These are phyloP conservation scores for Leucophenga varia DNA, from an alignment of 1,140 invertebrate genomes.

Conservation along the genomic window DNA sequence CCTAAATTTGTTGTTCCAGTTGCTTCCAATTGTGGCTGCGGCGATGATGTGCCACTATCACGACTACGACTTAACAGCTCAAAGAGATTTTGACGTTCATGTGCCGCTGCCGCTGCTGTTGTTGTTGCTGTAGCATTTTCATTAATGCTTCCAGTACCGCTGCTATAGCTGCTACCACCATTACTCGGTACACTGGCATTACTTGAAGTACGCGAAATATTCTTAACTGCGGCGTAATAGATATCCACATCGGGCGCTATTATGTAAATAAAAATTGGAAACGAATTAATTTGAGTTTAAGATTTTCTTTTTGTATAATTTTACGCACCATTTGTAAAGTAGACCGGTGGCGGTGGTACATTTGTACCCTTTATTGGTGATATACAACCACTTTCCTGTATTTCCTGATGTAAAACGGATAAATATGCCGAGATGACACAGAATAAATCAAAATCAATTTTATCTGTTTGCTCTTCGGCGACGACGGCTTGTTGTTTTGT, in stretches of 20 bases:
- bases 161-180: conserved; percentile 42
- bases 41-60: conserved; percentile 55
- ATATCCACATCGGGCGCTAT: conserved; percentile 46
- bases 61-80: conserved; percentile 41
- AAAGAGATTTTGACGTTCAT: conserved; percentile 29
- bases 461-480: conserved; percentile 17
- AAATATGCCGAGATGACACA: conserved; percentile 54
- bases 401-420: conserved; percentile 54
- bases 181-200: conserved; percentile 51
- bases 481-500: conserved; percentile 11
- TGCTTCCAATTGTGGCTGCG: conserved; percentile 31
- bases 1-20: conserved; percentile 19
- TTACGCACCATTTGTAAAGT: conserved; percentile 44
- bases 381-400: conserved; percentile 54
- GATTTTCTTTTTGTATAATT: neutral
- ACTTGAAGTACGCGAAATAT: conserved; percentile 52
- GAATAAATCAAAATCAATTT: conserved; percentile 53
- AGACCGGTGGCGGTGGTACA: conserved; percentile 54
- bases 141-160: conserved; percentile 13
- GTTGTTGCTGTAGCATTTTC: neutral
- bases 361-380: conserved; percentile 56
- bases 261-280: too few relatives aligned
- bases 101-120: too few relatives aligned
- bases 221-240: conserved; percentile 46
- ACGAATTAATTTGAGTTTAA: too few relatives aligned